Percentiles rank a stretch among this genome's conserved stretches.
Evolutionary conservation across 2,113 vertebrate species (phyloP).

Genomic region (Himantopus leucocephalus): DNA sequence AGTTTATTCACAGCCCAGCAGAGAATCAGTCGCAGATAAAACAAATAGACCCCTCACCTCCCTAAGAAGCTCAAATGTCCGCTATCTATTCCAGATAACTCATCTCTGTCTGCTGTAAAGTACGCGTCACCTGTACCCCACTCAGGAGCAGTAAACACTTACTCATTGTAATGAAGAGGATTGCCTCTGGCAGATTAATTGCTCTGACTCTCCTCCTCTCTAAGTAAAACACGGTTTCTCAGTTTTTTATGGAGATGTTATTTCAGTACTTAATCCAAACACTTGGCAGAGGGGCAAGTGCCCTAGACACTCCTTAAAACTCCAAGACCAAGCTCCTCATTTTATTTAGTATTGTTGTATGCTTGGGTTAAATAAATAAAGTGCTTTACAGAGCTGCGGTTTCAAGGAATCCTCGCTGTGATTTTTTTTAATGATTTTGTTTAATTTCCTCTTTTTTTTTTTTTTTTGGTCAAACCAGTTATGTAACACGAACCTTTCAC

Average conservation of each 20-base stretch:
- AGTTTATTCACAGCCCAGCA: background rate
- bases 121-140: background rate
- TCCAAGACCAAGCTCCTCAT: background rate
- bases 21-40: background rate
- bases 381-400: background rate
- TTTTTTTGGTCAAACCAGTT: background rate
- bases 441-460: background rate
- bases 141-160: slow-evolving; percentile 25
- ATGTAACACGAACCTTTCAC: background rate
- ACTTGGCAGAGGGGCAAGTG: background rate
- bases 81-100: background rate
- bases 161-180: slow-evolving; percentile 13
- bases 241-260: background rate
- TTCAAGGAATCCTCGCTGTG: background rate
- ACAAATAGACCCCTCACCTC: background rate
- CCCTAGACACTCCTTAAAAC: background rate
- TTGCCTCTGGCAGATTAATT: slow-evolving; percentile 9
- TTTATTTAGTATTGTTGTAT: background rate
- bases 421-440: background rate
- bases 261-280: slow-evolving; percentile 25
- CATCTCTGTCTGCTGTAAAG: background rate
- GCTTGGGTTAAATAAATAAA: background rate
- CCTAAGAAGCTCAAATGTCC: background rate
- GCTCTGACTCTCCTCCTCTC: background rate
- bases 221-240: background rate